phyloP scores from a whole-genome alignment of 2,113 vertebrate genomes.

The Mormyrus iriodes region DNA sequence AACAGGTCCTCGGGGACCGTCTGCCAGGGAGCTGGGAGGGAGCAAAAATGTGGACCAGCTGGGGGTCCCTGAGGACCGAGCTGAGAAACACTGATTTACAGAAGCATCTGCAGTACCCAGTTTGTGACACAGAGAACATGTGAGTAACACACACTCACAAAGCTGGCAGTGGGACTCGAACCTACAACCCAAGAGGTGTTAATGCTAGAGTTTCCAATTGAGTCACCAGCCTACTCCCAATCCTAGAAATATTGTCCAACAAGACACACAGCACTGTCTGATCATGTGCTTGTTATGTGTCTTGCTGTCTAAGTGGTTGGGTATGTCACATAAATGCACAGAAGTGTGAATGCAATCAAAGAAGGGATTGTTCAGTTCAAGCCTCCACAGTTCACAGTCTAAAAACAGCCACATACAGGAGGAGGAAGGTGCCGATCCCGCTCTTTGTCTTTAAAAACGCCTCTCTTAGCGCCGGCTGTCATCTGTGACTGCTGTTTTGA shows the following conservation, averaged over 20 bases:
- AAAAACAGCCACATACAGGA: neutral
- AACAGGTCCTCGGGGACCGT: neutral
- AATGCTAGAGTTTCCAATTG: neutral
- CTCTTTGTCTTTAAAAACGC: neutral
- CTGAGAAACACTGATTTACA: neutral
- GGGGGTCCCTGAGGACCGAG: neutral
- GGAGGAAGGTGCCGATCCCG: neutral
- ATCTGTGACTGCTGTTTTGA: neutral
- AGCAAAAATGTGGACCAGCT: neutral
- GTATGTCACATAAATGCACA: neutral
- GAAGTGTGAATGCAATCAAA: neutral
- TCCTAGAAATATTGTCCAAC: neutral
- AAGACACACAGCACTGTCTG: neutral
- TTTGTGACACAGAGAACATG: neutral
- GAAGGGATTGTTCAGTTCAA: neutral
- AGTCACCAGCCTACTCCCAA: neutral
- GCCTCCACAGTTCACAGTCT: neutral
- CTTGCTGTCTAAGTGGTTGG: neutral
- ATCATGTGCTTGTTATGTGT: neutral
- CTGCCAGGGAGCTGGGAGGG: neutral
- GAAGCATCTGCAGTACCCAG: neutral
- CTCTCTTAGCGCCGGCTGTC: neutral
- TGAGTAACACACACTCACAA: neutral
- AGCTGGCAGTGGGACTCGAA: neutral
- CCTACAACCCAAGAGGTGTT: neutral